Percentiles rank a stretch among this genome's conserved stretches.
phyloP scores from a whole-genome alignment of 2,797 vertebrate genomes.

The Ispidina lecontei region DNA sequence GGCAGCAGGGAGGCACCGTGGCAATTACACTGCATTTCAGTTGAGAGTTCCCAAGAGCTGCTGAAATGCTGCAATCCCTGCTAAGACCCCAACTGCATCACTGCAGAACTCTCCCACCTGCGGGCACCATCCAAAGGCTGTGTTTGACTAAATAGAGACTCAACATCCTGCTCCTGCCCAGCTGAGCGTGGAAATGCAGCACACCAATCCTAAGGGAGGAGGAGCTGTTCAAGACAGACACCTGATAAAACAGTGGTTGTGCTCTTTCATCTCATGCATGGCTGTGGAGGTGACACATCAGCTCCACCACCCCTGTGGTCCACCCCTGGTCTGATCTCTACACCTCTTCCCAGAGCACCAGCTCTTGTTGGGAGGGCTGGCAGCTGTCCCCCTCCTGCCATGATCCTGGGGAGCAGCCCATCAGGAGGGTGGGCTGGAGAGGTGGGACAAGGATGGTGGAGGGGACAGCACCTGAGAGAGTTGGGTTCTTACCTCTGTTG shows the following conservation, averaged over 20 bases:
- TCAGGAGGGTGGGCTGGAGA: rapidly evolving
- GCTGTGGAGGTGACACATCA: neutral
- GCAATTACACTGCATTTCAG: neutral
- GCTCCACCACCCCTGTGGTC: neutral
- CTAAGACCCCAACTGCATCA: neutral
- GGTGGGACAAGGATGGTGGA: neutral
- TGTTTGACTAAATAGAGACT: neutral
- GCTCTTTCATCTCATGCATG: rapidly evolving
- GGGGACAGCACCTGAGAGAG: neutral
- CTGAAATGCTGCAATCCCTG: neutral
- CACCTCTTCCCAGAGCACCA: neutral
- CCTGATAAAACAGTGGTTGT: neutral
- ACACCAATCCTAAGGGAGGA: rapidly evolving
- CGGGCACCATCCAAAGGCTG: neutral
- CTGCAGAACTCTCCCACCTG: neutral
- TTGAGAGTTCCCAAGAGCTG: neutral
- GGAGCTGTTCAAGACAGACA: neutral
- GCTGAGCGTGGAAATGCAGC: neutral
- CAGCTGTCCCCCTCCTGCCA: neutral
- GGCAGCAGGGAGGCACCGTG: neutral
- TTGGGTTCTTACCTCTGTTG: neutral
- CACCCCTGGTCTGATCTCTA: neutral
- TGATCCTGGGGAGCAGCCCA: rapidly evolving
- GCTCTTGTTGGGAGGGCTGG: rapidly evolving
- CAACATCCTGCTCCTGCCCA: neutral